Conservation (phyloP, 2,888 invertebrate genomes). For the Stramonita haemastoma region DNA sequence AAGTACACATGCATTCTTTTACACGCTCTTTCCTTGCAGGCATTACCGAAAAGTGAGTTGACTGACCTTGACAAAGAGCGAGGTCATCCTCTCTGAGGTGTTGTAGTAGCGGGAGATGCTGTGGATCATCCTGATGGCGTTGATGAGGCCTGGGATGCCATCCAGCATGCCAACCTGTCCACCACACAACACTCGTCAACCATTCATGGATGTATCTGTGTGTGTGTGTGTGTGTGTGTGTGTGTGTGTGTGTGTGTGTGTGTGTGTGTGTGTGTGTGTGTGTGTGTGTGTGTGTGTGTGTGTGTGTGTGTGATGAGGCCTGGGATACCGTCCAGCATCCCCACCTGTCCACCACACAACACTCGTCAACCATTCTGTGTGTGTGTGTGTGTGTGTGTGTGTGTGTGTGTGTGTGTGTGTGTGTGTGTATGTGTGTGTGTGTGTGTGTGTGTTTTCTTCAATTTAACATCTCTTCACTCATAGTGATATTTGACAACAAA, state of each 20-base stretch:
- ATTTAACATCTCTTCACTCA: no score
- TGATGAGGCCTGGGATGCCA: slow-evolving; percentile 90
- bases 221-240: neutral
- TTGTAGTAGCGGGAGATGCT: slow-evolving; percentile 97
- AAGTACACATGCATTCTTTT: neutral
- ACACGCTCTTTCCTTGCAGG: neutral
- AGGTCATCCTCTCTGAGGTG: slow-evolving; percentile 96
- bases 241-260: neutral
- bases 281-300: neutral
- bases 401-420: neutral
- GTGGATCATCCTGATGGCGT: slow-evolving; percentile 94
- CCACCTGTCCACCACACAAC: slow-evolving; percentile 80
- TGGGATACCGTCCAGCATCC: slow-evolving; percentile 92
- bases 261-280: neutral
- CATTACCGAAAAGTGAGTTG: neutral
- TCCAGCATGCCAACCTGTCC: slow-evolving; percentile 89
- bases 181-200: neutral
- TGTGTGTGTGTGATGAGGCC: slow-evolving; percentile 80
- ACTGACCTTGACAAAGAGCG: slow-evolving; percentile 91
- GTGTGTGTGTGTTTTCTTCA: no score
- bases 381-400: no score
- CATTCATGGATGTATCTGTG: neutral
- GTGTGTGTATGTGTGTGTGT: no score
- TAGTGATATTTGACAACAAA: no score
- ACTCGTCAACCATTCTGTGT: no score